phyloP scores from a whole-genome alignment of 2,797 vertebrate genomes.

The Dicrostonyx torquatus region DNA sequence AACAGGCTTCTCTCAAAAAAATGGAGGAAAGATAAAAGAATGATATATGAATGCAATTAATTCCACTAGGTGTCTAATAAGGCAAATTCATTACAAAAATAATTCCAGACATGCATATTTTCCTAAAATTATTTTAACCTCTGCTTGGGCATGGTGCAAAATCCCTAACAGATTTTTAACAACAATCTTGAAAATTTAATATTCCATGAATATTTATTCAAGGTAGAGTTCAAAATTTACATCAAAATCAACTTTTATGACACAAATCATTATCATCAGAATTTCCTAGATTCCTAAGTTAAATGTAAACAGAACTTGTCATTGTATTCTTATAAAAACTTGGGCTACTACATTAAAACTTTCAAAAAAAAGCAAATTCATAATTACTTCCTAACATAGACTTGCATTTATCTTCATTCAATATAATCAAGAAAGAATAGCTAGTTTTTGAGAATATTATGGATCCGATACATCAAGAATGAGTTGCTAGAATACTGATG shows the following conservation, averaged over 20 bases:
- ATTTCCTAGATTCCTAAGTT: not conserved
- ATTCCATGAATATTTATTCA: not conserved
- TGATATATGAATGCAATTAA: not conserved
- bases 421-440: not conserved
- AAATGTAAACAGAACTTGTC: slow-evolving; percentile 19
- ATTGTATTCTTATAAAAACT: not conserved
- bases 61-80: not conserved
- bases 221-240: not conserved
- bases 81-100: not conserved
- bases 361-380: not conserved
- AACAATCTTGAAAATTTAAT: not conserved
- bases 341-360: not conserved
- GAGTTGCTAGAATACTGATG: not conserved
- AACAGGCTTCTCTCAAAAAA: not conserved
- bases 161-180: not conserved
- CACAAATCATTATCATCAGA: not conserved
- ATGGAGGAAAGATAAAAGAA: not conserved
- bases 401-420: not conserved
- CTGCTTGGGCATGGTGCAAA: not conserved
- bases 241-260: not conserved
- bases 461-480: not conserved
- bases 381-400: slow-evolving; percentile 18
- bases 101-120: not conserved
- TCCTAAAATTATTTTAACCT: not conserved
- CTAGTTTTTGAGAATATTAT: not conserved